A percentile compares a stretch with the other conserved stretches of the same genome.
These are phyloP conservation scores for Sebastes minor DNA, from an alignment of 2,797 vertebrate species.

Conservation along the genomic window DNA sequence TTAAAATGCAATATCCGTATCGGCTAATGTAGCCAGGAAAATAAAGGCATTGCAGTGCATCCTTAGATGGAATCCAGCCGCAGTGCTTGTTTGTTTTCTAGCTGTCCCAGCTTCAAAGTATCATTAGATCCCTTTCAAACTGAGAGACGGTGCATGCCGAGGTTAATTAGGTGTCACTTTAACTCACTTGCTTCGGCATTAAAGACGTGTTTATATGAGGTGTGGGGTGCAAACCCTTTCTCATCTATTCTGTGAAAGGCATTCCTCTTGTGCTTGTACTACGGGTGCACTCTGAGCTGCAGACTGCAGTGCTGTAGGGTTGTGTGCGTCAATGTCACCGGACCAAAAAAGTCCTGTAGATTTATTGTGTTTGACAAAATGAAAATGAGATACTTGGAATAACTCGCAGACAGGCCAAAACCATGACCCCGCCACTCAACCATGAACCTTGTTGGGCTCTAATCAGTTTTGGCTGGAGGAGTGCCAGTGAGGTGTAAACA, in stretches of 20 bases:
- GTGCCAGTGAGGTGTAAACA: not conserved
- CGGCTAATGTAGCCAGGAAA: not conserved
- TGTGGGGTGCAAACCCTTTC: not conserved
- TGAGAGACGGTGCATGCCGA: not conserved
- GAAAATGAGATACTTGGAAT: not conserved
- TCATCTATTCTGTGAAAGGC: not conserved
- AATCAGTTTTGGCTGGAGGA: not conserved
- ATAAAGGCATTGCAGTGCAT: not conserved
- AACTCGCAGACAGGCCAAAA: not conserved
- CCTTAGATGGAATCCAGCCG: not conserved
- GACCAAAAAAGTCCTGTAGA: not conserved
- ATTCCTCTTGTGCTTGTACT: not conserved
- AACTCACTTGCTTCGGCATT: not conserved
- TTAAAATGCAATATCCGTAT: not conserved
- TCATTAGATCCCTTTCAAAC: not conserved
- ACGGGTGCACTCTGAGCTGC: not conserved
- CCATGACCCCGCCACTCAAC: not conserved
- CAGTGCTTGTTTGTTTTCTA: not conserved
- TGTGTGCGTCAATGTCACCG: not conserved
- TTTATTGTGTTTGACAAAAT: not conserved
- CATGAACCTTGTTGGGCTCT: not conserved
- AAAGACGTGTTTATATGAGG: not conserved
- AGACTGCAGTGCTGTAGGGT: not conserved
- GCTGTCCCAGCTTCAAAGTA: not conserved
- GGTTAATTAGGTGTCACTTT: slow-evolving; percentile 17